Percentiles rank a stretch among this genome's conserved stretches.
Conservation (phyloP, 2,797 vertebrate species). For the Loriculus beryllinus region DNA sequence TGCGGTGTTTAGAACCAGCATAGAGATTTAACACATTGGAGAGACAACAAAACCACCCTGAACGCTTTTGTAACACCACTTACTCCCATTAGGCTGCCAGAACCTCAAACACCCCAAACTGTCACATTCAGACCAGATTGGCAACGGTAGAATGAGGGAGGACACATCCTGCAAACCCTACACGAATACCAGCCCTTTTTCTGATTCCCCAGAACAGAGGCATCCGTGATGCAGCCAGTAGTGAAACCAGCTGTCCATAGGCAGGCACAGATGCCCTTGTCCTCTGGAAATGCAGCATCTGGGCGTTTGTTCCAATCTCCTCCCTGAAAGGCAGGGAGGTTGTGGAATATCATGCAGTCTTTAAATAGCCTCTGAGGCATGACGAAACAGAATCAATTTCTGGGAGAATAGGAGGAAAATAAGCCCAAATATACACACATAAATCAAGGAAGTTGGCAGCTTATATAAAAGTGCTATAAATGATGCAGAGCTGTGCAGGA, state of each 20-base stretch:
- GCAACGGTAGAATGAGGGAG: background rate
- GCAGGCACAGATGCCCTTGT: background rate
- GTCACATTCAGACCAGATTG: background rate
- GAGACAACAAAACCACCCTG: background rate
- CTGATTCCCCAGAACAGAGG: background rate
- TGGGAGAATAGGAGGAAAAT: constrained; percentile 2
- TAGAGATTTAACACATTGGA: background rate
- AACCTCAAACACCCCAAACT: background rate
- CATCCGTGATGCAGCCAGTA: too few relatives aligned
- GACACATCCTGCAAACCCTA: background rate
- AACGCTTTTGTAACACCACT: background rate
- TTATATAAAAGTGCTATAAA: constrained; percentile 5
- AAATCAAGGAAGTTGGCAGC: constrained; percentile 11
- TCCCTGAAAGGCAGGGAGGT: background rate
- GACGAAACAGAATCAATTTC: background rate
- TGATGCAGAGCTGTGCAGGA: background rate
- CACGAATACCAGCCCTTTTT: background rate
- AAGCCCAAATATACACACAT: constrained; percentile 16
- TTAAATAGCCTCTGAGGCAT: constrained; percentile 16
- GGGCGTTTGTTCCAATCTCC: background rate
- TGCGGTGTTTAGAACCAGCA: background rate
- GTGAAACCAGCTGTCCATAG: background rate
- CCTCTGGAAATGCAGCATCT: background rate
- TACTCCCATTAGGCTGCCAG: background rate
- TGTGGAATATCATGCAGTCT: background rate